A percentile compares a stretch with the other conserved stretches of the same genome.
Conservation (phyloP, 2,113 vertebrate species). For the Sphyrna mokarran region DNA sequence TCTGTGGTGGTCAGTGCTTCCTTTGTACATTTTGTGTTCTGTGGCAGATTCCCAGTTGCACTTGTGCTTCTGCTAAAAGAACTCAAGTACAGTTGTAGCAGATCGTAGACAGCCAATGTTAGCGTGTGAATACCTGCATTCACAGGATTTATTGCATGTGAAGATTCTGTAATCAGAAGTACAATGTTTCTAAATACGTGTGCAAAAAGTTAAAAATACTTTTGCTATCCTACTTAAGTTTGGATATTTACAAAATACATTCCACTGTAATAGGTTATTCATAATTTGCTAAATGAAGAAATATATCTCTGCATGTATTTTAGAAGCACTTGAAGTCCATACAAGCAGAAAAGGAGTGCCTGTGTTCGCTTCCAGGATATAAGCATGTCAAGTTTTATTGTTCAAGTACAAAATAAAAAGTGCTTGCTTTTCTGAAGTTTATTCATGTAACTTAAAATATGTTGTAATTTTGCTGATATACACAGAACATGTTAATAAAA, state of each 20-base stretch:
- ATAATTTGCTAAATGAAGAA: background rate
- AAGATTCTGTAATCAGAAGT: conserved; percentile 47
- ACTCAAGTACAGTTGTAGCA: conserved; percentile 72
- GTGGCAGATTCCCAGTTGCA: conserved; percentile 39
- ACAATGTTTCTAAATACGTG: too few species aligned
- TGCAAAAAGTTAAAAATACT: background rate
- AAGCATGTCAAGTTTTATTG: background rate
- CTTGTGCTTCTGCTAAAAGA: conserved; percentile 54
- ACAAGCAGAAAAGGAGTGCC: background rate
- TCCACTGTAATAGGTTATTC: background rate
- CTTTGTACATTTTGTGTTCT: conserved; percentile 51
- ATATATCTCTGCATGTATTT: background rate
- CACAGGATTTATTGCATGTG: conserved; percentile 58
- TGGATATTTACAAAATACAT: background rate
- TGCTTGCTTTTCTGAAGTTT: background rate
- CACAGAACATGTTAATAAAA: background rate
- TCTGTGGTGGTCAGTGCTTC: conserved; percentile 79
- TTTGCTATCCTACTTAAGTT: background rate
- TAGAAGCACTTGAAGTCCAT: background rate
- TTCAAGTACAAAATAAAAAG: background rate
- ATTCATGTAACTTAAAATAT: background rate
- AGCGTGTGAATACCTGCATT: conserved; percentile 66
- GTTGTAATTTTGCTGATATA: background rate
- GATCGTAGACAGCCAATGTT: conserved; percentile 73
- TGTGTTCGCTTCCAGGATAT: background rate